Evolutionary conservation across 2,888 invertebrate species (phyloP).

Genomic region (Acleris laterana): DNA sequence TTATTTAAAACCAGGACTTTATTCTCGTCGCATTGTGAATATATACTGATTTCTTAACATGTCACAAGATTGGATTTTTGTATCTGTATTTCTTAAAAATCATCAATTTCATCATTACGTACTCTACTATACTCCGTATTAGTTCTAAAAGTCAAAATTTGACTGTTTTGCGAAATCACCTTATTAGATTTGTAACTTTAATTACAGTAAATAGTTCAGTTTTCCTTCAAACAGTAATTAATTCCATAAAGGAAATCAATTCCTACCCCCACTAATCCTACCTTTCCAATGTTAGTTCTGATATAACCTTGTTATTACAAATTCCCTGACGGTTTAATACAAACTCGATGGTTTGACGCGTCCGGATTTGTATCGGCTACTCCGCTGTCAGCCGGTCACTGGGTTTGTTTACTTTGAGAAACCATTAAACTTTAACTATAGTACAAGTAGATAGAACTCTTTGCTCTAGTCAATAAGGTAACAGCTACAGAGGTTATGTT

Average conservation of each 20-base stretch:
- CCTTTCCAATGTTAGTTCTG: neutral
- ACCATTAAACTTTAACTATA: slow-evolving; percentile 1
- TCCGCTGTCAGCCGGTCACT: slow-evolving; percentile 6
- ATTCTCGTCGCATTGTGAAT: neutral
- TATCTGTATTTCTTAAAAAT: too few relatives aligned
- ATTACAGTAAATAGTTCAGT: too few relatives aligned
- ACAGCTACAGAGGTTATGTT: too few relatives aligned
- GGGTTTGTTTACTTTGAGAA: slow-evolving; percentile 9
- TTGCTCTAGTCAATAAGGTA: too few relatives aligned
- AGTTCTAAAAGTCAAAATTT: too few relatives aligned
- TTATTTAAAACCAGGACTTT: neutral
- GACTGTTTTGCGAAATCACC: too few relatives aligned
- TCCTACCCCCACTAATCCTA: too few relatives aligned
- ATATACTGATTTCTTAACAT: neutral
- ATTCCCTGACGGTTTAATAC: slow-evolving; percentile 44
- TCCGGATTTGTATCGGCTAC: slow-evolving; percentile 57
- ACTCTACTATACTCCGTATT: too few relatives aligned
- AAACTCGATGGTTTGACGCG: slow-evolving; percentile 58
- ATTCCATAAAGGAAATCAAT: too few relatives aligned
- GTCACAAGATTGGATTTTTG: neutral
- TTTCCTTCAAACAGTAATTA: too few relatives aligned
- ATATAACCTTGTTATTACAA: slow-evolving; percentile 3
- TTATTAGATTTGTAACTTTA: too few relatives aligned
- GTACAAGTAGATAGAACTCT: neutral
- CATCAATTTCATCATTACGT: too few relatives aligned